These are phyloP conservation scores for Cyrtodaria siliqua DNA, from an alignment of 2,888 invertebrate genomes.

Conservation along the genomic window DNA sequence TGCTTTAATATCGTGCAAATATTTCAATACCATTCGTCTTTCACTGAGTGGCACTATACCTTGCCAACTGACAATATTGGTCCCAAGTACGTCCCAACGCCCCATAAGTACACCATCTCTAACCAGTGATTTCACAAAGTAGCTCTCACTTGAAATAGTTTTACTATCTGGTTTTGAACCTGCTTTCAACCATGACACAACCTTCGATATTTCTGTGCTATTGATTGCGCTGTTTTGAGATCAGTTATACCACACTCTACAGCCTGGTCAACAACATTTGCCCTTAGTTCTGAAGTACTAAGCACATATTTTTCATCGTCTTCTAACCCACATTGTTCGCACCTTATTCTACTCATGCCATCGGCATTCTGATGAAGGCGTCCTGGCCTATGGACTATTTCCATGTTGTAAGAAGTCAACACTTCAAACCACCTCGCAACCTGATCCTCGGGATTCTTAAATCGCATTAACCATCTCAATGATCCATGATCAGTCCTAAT, in stretches of 20 bases:
- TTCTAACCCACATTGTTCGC: slow-evolving; percentile 30
- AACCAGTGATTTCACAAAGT: slow-evolving; percentile 4
- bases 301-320: too few relatives aligned
- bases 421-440: slow-evolving; percentile 26
- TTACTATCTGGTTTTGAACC: background rate
- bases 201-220: background rate
- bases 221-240: background rate
- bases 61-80: slow-evolving; percentile 2
- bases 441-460: slow-evolving; percentile 40
- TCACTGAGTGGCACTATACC: slow-evolving; percentile 5
- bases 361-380: slow-evolving; percentile 24
- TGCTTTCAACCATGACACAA: background rate
- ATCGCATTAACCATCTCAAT: slow-evolving; percentile 20
- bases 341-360: slow-evolving; percentile 18
- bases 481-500: slow-evolving; percentile 31
- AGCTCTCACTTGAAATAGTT: background rate
- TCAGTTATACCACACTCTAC: too few relatives aligned
- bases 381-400: slow-evolving; percentile 14
- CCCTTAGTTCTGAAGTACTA: too few relatives aligned
- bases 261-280: too few relatives aligned
- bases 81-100: slow-evolving; percentile 11
- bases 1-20: slow-evolving; percentile 19
- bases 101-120: slow-evolving; percentile 7
- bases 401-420: slow-evolving; percentile 13
- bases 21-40: slow-evolving; percentile 15